These are phyloP conservation scores for Takifugu bimaculatus DNA, from an alignment of 2,113 vertebrate species.

Conservation along the genomic window DNA sequence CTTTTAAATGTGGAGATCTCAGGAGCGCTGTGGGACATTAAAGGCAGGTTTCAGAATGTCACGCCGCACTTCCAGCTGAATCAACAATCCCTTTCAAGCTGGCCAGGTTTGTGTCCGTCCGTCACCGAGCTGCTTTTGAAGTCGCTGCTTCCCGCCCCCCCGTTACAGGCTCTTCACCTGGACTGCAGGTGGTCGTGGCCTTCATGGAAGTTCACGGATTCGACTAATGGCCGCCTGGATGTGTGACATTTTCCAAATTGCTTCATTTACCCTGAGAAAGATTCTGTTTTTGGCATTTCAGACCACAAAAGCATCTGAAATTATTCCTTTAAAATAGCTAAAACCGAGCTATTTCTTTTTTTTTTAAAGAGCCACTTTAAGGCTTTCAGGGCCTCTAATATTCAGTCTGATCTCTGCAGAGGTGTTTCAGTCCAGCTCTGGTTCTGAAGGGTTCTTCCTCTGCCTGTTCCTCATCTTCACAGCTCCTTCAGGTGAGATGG, in stretches of 20 bases:
- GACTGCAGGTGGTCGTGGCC: slow-evolving; percentile 11
- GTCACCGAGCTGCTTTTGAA: slow-evolving; percentile 11
- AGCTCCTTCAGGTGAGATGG: too few relatives aligned
- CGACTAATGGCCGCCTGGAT: slow-evolving; percentile 33
- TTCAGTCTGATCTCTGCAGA: neutral
- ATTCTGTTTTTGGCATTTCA: neutral
- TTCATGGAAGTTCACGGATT: neutral
- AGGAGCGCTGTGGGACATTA: slow-evolving; percentile 13
- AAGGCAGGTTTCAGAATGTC: slow-evolving; percentile 26
- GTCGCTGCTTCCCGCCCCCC: too few relatives aligned
- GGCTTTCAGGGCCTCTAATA: too few relatives aligned
- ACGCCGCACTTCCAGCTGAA: slow-evolving; percentile 9
- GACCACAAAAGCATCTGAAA: neutral
- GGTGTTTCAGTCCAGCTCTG: too few relatives aligned
- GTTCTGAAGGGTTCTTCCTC: too few relatives aligned
- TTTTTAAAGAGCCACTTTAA: neutral
- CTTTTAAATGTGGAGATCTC: slow-evolving; percentile 35
- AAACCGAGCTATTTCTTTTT: neutral
- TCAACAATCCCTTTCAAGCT: slow-evolving; percentile 16
- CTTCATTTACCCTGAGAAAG: slow-evolving; percentile 25
- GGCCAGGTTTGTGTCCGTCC: neutral
- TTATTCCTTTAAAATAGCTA: neutral
- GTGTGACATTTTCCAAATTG: slow-evolving; percentile 49
- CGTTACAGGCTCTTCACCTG: slow-evolving; percentile 1
- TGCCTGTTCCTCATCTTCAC: too few relatives aligned